Conservation (phyloP, 2,113 vertebrate genomes). For the Petromus typicus region DNA sequence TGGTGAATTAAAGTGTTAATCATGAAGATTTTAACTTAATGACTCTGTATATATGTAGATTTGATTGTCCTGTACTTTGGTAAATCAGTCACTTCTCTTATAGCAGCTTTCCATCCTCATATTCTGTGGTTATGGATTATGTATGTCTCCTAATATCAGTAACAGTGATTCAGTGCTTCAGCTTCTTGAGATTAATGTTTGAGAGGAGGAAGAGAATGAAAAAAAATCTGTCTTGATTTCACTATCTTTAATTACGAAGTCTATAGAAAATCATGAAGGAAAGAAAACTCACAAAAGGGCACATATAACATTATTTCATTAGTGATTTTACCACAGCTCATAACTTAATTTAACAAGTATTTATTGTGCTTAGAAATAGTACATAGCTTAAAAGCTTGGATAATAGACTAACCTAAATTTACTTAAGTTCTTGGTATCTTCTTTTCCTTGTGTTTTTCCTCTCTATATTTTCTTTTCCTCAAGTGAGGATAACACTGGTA, state of each 20-base stretch:
- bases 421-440: not conserved
- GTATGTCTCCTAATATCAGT: not conserved
- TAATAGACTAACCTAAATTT: not conserved
- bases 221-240: not conserved
- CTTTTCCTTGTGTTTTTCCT: not conserved
- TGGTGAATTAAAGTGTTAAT: conserved; percentile 29
- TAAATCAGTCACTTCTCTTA: conserved; percentile 11
- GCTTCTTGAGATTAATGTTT: conserved; percentile 24
- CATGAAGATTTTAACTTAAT: conserved; percentile 29
- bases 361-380: not conserved
- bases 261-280: not conserved
- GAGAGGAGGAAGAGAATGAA: conserved; percentile 26
- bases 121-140: conserved; percentile 33
- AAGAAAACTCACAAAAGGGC: conserved; percentile 32
- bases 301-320: conserved; percentile 35
- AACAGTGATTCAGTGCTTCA: conserved; percentile 11
- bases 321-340: not conserved
- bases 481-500: conserved; percentile 10
- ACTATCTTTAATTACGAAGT: conserved; percentile 31
- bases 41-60: not conserved
- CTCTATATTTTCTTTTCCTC: not conserved
- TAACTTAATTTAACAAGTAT: conserved; percentile 58
- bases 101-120: conserved; percentile 27
- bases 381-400: conserved; percentile 40
- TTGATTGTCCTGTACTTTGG: not conserved